Evolutionary conservation across 2,888 invertebrate species (phyloP).

Genomic region (Dendrolimus houi): DNA sequence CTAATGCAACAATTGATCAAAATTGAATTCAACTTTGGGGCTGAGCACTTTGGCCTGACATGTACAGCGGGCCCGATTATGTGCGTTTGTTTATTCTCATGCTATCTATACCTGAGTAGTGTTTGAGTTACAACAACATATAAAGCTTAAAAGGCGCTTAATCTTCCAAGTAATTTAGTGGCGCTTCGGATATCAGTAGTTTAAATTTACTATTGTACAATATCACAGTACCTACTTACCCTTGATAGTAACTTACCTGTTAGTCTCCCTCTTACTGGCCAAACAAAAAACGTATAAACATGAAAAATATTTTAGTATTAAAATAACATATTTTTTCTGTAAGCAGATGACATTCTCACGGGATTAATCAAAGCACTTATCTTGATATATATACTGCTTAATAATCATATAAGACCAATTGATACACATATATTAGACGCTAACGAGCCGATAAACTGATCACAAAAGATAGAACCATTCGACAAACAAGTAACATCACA

Average conservation of each 20-base stretch:
- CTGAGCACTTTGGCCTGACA: no score
- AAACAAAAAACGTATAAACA: not conserved
- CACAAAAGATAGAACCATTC: constrained; percentile 56
- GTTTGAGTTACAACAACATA: not conserved
- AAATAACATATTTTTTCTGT: constrained; percentile 3
- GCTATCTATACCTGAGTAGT: not conserved
- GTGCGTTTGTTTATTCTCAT: no score
- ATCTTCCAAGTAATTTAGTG: not conserved
- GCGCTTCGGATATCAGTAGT: not conserved
- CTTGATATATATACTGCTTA: constrained; percentile 58
- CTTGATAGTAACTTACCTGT: not conserved
- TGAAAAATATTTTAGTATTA: not conserved
- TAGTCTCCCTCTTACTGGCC: not conserved
- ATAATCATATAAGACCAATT: constrained; percentile 54
- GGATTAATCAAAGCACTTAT: constrained; percentile 50
- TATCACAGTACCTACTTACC: constrained; percentile 3
- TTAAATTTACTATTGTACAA: not conserved
- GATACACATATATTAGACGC: constrained; percentile 54
- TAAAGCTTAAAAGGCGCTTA: not conserved
- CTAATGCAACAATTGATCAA: no score
- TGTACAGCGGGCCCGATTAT: no score
- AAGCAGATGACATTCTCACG: constrained; percentile 38
- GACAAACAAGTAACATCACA: constrained; percentile 57
- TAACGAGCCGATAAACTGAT: constrained; percentile 69
- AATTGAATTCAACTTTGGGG: no score